Evolutionary conservation across 1,140 invertebrate species (phyloP), one percentile per base, ranked within the genome.

Genomic region (Mizuhopecten yessoensis): DNA sequence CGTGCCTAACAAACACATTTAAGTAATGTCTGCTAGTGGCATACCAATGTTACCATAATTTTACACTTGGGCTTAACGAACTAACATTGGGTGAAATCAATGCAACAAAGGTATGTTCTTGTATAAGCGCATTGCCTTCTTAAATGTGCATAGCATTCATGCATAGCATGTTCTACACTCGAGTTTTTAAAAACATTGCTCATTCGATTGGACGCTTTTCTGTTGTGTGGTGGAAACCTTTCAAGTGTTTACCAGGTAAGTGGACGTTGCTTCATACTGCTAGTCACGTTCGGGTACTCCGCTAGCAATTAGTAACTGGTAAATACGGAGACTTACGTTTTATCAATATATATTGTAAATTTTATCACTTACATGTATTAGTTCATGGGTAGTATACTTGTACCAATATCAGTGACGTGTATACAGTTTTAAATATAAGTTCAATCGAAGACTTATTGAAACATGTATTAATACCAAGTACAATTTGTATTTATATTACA

Each of bases 41-140:
- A 75, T 75, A 75, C 57, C 17, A 75, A n/a, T 75, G 57, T 75
- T 75, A 75, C 57, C 57, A 75, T 75, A 9, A 75, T 75, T n/a
- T 29, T 75, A 29, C 57, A 75, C 23, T 29, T 29, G 57, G 57
- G n/a, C 29, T 75, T 75, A n/a, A 75, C 57, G 57, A 75, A 29
- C 2, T 1, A 29, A 29, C 11, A n/a, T 75, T 75, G 20, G 57
- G 23, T 29, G 17, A 75, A 3, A 9, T 75, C 57, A n/a, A 75
- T 75, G 57, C 57, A 75, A 75, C 57, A 2, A 3, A 75, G n/a
- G n/a, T 75, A 75, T 75, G 57, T n/a, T 29, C 57, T 75, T 75
- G 15, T 75, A 75, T 29, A 75, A 29, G 29, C 57, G n/a, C 57
- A 5, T 5, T 5, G 29, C 3, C 23, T 29, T 75, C 57, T 9